These are phyloP conservation scores for Argynnis bischoffii DNA, from an alignment of 2,888 invertebrate genomes.

Conservation along the genomic window DNA sequence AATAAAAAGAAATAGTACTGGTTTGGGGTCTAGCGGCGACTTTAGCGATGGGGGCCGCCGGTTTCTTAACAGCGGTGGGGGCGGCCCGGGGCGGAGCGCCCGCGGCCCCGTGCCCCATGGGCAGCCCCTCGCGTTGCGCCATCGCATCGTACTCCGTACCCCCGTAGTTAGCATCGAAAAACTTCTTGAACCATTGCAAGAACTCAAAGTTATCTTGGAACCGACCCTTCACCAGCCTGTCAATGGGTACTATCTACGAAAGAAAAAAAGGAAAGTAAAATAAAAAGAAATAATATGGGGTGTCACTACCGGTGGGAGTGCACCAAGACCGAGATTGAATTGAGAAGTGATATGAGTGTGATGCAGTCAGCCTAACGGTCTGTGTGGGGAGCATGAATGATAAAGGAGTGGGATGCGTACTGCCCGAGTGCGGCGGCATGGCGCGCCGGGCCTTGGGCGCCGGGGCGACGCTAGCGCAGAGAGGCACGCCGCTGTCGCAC, in stretches of 20 bases:
- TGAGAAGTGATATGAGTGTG: constrained; percentile 16
- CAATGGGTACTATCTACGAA: constrained; percentile 94
- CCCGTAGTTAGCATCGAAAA: constrained; percentile 99
- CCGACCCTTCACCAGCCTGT: constrained; percentile 97
- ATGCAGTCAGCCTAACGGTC: constrained; percentile 43
- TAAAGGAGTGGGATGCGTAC: constrained; percentile 62
- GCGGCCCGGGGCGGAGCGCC: constrained; percentile 79
- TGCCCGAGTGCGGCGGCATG: constrained; percentile 62
- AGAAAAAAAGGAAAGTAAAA: constrained; percentile 66
- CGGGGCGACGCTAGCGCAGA: constrained; percentile 61
- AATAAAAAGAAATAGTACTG: constrained; percentile 75
- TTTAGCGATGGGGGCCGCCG: constrained; percentile 78
- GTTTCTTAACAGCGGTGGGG: constrained; percentile 69
- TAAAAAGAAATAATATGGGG: constrained; percentile 55
- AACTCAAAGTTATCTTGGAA: constrained; percentile 99
- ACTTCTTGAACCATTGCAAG: constrained; percentile 99
- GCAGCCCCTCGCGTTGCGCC: constrained; percentile 91
- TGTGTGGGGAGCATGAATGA: constrained; percentile 44
- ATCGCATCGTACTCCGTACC: constrained; percentile 96
- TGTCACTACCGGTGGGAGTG: constrained; percentile 51
- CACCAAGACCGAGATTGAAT: constrained; percentile 20
- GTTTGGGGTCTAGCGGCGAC: constrained; percentile 85
- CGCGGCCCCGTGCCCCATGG: constrained; percentile 90
- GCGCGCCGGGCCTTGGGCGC: constrained; percentile 54
- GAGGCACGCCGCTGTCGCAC: constrained; percentile 74